Evolutionary conservation across 2,888 invertebrate genomes (phyloP).

Genomic region (Hemaris fuciformis): DNA sequence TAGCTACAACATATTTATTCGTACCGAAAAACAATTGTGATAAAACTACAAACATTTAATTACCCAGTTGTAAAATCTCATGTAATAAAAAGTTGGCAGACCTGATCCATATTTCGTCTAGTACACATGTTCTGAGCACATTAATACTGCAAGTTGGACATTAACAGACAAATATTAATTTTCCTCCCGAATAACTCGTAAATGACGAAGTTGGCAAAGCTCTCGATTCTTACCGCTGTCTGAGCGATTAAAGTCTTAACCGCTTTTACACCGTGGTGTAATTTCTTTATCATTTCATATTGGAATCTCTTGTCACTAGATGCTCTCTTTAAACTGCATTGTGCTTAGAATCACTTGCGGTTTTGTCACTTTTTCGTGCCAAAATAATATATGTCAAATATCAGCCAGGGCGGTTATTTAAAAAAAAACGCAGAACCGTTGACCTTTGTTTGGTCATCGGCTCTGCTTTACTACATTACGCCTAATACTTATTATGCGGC

Average conservation of each 20-base stretch:
- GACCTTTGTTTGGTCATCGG: no score
- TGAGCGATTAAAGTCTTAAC: constrained; percentile 20
- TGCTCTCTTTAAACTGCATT: no score
- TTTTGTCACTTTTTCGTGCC: no score
- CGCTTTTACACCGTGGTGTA: constrained; percentile 18
- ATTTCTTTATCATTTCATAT: neutral
- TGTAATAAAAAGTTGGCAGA: neutral
- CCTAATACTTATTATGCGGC: no score
- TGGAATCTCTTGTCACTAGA: no score
- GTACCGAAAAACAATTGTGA: neutral
- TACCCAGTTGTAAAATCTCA: neutral
- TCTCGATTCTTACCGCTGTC: constrained; percentile 20
- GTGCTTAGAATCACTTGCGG: no score
- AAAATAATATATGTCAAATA: no score
- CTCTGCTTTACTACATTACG: no score
- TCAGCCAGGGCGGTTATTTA: no score
- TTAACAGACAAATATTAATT: constrained; percentile 17
- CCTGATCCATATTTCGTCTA: neutral
- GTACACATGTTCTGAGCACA: neutral
- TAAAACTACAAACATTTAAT: neutral
- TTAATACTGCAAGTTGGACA: constrained; percentile 13
- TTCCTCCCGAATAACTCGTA: constrained; percentile 18
- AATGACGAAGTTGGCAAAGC: constrained; percentile 21
- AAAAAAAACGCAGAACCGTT: no score
- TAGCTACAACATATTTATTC: neutral